phyloP scores from a whole-genome alignment of 2,797 vertebrate genomes.

The Manis pentadactyla region DNA sequence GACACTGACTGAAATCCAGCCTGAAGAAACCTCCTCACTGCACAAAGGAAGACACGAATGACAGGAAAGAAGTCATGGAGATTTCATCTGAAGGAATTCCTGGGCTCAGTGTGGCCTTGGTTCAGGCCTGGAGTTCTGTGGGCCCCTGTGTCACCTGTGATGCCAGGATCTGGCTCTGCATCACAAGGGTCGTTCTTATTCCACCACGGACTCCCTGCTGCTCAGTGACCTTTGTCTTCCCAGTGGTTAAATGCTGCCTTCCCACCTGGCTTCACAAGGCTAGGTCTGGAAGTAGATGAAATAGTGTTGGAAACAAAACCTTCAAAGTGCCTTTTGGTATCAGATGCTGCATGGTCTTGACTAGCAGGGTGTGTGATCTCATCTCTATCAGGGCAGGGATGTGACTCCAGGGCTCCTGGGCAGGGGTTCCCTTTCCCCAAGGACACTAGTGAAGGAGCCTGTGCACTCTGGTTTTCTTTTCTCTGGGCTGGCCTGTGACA shows the following conservation, averaged over 20 bases:
- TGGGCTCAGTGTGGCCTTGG: background rate
- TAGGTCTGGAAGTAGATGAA: background rate
- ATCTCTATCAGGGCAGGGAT: accelerated
- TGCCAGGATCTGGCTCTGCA: background rate
- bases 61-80: background rate
- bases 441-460: background rate
- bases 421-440: background rate
- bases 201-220: accelerated
- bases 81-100: background rate
- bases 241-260: background rate
- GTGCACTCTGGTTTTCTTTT: background rate
- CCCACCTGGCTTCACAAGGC: background rate
- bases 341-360: background rate
- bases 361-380: background rate
- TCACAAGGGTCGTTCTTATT: background rate
- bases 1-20: background rate
- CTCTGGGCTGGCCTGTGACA: background rate
- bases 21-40: background rate
- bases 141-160: background rate
- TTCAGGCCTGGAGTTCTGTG: background rate
- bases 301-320: background rate
- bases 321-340: background rate
- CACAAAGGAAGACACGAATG: background rate
- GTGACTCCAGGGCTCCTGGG: background rate
- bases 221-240: background rate